Percentiles rank a stretch among this genome's conserved stretches.
phyloP scores from a whole-genome alignment of 1,140 invertebrate genomes.

The Oryzaephilus surinamensis region DNA sequence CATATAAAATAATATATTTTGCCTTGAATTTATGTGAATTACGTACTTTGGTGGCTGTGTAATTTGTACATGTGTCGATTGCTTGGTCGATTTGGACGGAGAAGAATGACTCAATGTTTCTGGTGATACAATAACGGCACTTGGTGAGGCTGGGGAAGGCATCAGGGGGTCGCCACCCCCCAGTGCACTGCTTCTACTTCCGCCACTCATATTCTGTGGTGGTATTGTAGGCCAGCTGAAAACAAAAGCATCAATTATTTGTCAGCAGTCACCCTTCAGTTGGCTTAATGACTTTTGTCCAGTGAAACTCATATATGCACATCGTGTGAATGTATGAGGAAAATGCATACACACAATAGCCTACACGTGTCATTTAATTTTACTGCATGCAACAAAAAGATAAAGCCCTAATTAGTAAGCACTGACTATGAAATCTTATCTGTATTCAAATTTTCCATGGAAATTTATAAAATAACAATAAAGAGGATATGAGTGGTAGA shows the following conservation, averaged over 20 bases:
- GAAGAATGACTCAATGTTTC: constrained; percentile 54
- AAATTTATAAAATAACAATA: too few species aligned
- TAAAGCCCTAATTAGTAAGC: too few species aligned
- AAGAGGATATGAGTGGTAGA: too few species aligned
- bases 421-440: too few species aligned
- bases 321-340: too few species aligned
- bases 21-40: constrained; percentile 2
- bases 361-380: too few species aligned
- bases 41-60: constrained; percentile 14
- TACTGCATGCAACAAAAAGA: too few species aligned
- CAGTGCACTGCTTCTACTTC: constrained; percentile 39
- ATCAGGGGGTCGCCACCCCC: constrained; percentile 34
- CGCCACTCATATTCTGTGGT: constrained; percentile 46
- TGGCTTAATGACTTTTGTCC: too few species aligned
- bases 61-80: constrained; percentile 25
- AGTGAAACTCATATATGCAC: too few species aligned
- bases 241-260: constrained; percentile 13
- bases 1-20: too few species aligned
- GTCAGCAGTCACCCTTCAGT: constrained; percentile 3
- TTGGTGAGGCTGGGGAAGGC: constrained; percentile 58
- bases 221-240: constrained; percentile 46
- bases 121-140: constrained; percentile 61
- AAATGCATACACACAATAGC: too few species aligned
- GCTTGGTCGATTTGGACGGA: constrained; percentile 29
- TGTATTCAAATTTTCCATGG: too few species aligned